Percentiles rank a stretch among this genome's conserved stretches.
These are phyloP conservation scores for Sebastes steindachneri DNA, from an alignment of 2,797 vertebrate species.

Conservation along the genomic window DNA sequence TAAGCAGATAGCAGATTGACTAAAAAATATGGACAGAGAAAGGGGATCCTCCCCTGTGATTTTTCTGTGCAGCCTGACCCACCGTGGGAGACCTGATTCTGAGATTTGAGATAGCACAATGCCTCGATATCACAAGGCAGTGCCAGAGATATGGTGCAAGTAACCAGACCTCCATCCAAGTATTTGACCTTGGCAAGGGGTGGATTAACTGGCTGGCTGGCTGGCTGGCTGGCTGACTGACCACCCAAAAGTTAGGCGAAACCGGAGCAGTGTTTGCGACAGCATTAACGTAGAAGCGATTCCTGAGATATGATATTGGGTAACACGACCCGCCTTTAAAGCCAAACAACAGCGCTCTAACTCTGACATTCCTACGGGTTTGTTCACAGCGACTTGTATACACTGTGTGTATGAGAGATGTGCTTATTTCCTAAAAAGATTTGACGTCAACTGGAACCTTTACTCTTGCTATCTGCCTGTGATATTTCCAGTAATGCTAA, in stretches of 20 bases:
- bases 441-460: constrained; percentile 73
- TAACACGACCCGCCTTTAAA: constrained; percentile 58
- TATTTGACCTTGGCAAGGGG: constrained; percentile 71
- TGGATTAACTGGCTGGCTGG: constrained; percentile 42
- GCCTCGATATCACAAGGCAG: constrained; percentile 59
- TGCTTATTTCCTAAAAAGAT: constrained; percentile 56
- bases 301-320: constrained; percentile 63
- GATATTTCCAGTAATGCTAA: constrained; percentile 58
- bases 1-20: constrained; percentile 64
- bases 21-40: constrained; percentile 59
- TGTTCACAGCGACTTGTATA: constrained; percentile 42
- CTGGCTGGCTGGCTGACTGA: constrained; percentile 54
- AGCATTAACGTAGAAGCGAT: constrained; percentile 46
- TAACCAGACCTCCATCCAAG: constrained; percentile 68
- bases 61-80: constrained; percentile 36
- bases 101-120: constrained; percentile 69
- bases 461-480: constrained; percentile 57
- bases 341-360: constrained; percentile 49
- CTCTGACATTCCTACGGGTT: constrained; percentile 43
- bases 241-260: constrained; percentile 68
- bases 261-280: constrained; percentile 59
- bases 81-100: constrained; percentile 58
- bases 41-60: constrained; percentile 58
- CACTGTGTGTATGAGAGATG: constrained; percentile 38
- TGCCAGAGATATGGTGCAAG: constrained; percentile 72